Evolutionary conservation across 1,140 invertebrate genomes (phyloP).

Genomic region (Apis cerana): DNA sequence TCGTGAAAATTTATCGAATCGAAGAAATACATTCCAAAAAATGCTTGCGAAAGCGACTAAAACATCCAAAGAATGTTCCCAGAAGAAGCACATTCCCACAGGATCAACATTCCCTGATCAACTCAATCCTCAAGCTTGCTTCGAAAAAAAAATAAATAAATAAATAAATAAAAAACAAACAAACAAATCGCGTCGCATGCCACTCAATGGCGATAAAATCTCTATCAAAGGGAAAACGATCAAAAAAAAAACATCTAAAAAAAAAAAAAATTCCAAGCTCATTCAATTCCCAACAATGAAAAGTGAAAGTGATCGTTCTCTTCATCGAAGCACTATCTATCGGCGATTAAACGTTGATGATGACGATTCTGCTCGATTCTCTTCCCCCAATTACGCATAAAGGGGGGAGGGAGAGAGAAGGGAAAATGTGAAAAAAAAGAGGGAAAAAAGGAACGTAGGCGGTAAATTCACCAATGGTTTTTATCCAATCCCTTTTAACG

Average conservation of each 20-base stretch:
- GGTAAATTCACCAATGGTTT: background rate
- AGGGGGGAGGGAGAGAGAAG: background rate
- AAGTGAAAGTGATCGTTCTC: conserved; percentile 1
- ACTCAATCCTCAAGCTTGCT: background rate
- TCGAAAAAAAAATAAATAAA: background rate
- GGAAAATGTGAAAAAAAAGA: background rate
- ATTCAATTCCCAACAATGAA: background rate
- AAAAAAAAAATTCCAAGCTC: background rate
- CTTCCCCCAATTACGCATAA: background rate
- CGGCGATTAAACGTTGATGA: conserved; percentile 2
- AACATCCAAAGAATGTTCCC: background rate
- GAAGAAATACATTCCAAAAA: background rate
- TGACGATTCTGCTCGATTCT: background rate
- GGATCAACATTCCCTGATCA: background rate
- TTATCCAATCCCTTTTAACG: conserved; percentile 20
- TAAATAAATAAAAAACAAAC: background rate
- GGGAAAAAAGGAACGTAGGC: too few relatives aligned
- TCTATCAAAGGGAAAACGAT: background rate
- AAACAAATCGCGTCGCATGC: background rate
- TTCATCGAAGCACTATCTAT: background rate
- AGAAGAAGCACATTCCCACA: background rate
- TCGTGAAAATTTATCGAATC: too few relatives aligned
- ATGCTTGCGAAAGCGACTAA: conserved; percentile 16
- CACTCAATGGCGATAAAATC: background rate
- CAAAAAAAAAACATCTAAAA: background rate